Evolutionary conservation across 2,888 invertebrate species (phyloP), one percentile per base, ranked within the genome.

Genomic region (Cosmopolites sordidus): DNA sequence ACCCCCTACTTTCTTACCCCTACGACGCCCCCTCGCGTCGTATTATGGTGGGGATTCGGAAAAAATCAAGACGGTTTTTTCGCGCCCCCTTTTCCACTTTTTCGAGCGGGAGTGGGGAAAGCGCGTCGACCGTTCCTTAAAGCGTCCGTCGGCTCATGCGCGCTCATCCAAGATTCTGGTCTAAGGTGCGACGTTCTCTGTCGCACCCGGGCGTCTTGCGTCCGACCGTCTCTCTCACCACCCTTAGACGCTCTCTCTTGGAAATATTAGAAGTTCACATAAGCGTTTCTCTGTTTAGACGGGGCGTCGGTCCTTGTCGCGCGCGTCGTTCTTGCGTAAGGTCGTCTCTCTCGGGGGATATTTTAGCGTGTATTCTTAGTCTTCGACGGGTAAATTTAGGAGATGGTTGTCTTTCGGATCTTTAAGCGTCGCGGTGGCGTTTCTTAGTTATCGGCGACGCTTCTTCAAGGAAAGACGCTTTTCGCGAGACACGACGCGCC

Each of bases 371-470:
- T 66, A 68, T 73, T 73, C 73, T 73, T 73, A 74, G 74, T 75
- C 68, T 67, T 68, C 71, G 72, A 73, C 73, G 72, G 72, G 70
- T 72, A 68, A 70, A 57, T 70, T 73, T 68, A 71, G 74, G 72
- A 73, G 73, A 71, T 72, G 69, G 73, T 71, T 71, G 73, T 73
- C 73, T 73, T 73, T 72, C 70, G 67, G 66, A 71, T 73, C 73
- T 74, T 73, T 72, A 70, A 66, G 66, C 70, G 72, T 71, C 72
- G 72, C 74, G 73, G 69, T 70, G 72, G 65, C 73, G 73, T 22
- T 22, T 74, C 74, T 74, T 74, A 74, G 74, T 74, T 72, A 71
- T 72, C 72, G 69, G 66, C 71, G 67, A 71, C 69, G 72, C 73
- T 74, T 73, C 74, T 75, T 75, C 70, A 69, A 70, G 73, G 68